Conservation (phyloP, 2,113 vertebrate genomes). For the Podiceps cristatus region DNA sequence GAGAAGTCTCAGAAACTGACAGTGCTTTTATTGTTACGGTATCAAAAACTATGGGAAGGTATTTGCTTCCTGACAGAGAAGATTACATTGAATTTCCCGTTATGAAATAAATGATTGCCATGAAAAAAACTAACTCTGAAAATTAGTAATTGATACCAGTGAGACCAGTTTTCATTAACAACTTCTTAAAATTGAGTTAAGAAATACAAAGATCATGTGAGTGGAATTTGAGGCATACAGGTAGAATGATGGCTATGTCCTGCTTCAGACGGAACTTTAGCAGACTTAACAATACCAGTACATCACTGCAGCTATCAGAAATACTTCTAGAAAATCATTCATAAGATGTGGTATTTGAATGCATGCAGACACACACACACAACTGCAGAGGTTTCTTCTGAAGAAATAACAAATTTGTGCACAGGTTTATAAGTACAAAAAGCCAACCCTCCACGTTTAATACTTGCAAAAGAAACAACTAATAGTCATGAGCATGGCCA, state of each 20-base stretch:
- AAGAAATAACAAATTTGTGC: background rate
- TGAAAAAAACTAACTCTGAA: background rate
- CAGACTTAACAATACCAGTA: background rate
- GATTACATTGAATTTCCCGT: background rate
- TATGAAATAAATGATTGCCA: background rate
- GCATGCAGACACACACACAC: background rate
- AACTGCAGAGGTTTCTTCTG: background rate
- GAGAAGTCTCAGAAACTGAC: background rate
- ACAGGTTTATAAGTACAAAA: background rate
- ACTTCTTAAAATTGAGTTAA: background rate
- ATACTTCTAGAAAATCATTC: background rate
- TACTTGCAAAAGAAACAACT: background rate
- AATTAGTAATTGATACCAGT: background rate
- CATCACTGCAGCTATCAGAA: background rate
- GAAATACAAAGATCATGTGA: background rate
- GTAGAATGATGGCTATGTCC: background rate
- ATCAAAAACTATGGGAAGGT: background rate
- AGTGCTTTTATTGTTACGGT: background rate
- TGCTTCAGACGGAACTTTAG: background rate
- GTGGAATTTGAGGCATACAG: background rate
- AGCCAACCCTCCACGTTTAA: background rate
- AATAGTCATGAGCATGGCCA: background rate
- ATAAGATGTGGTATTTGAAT: background rate
- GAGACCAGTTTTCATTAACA: background rate
- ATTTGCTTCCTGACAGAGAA: background rate